Base-by-base conservation (phyloP, 2,113 vertebrate species). In the Cavia porcellus region DNA sequence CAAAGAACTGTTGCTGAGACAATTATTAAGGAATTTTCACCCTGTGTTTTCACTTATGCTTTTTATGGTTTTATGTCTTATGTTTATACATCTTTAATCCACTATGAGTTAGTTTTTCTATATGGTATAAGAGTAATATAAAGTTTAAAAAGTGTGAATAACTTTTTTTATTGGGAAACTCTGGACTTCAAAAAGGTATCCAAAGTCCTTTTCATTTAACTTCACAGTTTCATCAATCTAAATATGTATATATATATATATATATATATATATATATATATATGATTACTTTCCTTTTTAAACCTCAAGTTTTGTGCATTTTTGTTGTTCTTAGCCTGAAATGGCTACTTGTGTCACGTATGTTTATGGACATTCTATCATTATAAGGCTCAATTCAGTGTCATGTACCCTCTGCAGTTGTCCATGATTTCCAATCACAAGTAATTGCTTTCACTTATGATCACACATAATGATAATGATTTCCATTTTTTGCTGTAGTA, bases 401-500 rank as follows among this genome's bases (percentile, higher is more conserved):
- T 42, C 8, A 0, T 84, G 28, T 79, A 7, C 9, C 12, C 28
- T 72, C 38, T 79, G 61, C n/a, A 22, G 30, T 83, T 61, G 62
- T 95, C 81, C 68, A 22, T 57, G 8, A 91, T n/a, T 13, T n/a
- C 35, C 35, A 47, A 12, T 22, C 13, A 64, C 12, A 89, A 86
- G 10, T 83, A 57, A 59, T 86, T 97, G 79, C 19, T 84, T 38
- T 86, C 79, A 87, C 35, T 90, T 88, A 83, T 35, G 42, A 45
- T 47, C 42, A 10, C 35, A 3, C 70, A 11, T 89, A 22, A 42
- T 92, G 38, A 85, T 38, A 70, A 70, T 52, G 8, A 82, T 17
- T 92, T 94, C 25, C 38, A 20, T 86, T 93, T 94, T 92, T 32
- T 13, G 72, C 12, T 59, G 38, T 94, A 61, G 52, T 92, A 70